Conservation (phyloP, 1,140 invertebrate species). For the Bombus confusus region DNA sequence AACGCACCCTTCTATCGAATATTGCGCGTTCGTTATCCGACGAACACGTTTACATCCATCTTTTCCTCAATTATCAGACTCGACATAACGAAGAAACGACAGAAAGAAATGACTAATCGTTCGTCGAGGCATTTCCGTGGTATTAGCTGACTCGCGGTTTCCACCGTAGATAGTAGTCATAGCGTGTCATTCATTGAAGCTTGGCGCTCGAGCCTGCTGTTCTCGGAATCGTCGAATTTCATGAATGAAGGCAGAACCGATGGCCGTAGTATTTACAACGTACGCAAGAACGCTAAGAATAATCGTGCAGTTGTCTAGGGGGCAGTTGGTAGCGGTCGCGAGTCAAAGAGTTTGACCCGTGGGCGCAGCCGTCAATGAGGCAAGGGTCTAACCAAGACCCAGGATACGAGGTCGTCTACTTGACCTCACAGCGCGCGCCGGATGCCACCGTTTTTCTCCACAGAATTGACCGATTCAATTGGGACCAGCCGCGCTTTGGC, state of each 20-base stretch:
- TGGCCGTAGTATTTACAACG: conserved; percentile 24
- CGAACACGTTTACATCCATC: too few relatives aligned
- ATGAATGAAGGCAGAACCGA: conserved; percentile 36
- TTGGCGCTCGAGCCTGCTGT: neutral
- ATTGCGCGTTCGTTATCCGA: too few relatives aligned
- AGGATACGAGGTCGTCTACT: conserved; percentile 77
- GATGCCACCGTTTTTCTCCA: conserved; percentile 76
- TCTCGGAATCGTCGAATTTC: conserved; percentile 45
- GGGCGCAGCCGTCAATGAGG: conserved; percentile 67
- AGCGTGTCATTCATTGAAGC: conserved; percentile 8
- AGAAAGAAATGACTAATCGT: neutral
- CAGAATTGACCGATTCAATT: conserved; percentile 74
- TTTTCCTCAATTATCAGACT: too few relatives aligned
- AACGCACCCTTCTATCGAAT: too few relatives aligned
- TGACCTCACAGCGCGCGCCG: conserved; percentile 76
- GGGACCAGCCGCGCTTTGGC: conserved; percentile 44
- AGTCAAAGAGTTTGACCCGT: conserved; percentile 76
- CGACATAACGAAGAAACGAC: too few relatives aligned
- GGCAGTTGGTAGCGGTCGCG: conserved; percentile 72
- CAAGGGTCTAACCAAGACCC: conserved; percentile 71
- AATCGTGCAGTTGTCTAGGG: conserved; percentile 64
- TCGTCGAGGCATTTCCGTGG: neutral
- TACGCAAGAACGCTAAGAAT: conserved; percentile 48
- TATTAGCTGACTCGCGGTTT: too few relatives aligned
- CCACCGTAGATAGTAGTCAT: neutral